Percentiles rank a stretch among this genome's conserved stretches.
Evolutionary conservation across 2,797 vertebrate genomes (phyloP).

Genomic region (Avahi laniger): DNA sequence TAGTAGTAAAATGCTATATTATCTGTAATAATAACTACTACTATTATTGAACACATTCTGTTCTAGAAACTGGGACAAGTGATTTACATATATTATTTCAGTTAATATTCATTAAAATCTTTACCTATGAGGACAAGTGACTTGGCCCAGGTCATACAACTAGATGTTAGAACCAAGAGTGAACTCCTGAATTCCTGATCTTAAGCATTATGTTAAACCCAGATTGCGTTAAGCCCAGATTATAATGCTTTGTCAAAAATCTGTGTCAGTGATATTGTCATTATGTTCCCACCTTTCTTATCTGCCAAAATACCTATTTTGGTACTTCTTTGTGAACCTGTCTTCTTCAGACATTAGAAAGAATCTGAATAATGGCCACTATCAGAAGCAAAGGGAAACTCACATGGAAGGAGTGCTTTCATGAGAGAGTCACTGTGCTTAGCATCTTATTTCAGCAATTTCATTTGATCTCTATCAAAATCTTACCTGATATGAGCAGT

Average conservation of each 20-base stretch:
- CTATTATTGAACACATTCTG: background rate
- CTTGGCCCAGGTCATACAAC: background rate
- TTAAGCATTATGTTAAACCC: background rate
- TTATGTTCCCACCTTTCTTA: background rate
- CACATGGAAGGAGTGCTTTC: background rate
- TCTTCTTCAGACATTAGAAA: background rate
- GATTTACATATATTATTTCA: constrained; percentile 30
- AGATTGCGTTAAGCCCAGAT: background rate
- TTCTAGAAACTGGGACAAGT: background rate
- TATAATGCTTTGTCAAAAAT: background rate
- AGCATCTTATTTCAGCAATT: background rate
- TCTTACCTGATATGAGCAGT: background rate
- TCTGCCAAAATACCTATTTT: background rate
- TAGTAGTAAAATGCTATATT: constrained; percentile 29
- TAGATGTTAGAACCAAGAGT: background rate
- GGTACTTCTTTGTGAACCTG: background rate
- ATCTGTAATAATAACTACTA: background rate
- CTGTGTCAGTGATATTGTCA: background rate
- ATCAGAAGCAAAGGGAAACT: background rate
- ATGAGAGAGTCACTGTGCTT: background rate
- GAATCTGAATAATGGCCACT: background rate
- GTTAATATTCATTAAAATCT: background rate
- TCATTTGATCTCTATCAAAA: background rate
- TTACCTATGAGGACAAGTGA: background rate
- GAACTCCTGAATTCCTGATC: background rate